These are phyloP conservation scores for Crenuchus spilurus DNA, from an alignment of 2,797 vertebrate species.

Conservation along the genomic window DNA sequence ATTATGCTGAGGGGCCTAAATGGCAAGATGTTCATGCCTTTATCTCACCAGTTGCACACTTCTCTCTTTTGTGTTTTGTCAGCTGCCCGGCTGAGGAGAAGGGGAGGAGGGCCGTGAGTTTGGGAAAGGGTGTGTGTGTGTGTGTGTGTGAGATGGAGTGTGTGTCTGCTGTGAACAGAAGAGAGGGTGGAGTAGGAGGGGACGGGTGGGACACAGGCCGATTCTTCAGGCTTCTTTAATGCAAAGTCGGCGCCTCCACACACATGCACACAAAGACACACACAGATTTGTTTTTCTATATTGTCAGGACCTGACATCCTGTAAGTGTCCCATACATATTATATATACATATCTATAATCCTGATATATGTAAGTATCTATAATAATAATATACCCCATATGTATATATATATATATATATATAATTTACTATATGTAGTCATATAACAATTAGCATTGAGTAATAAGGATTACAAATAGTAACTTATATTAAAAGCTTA, in stretches of 20 bases:
- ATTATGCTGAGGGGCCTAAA: constrained; percentile 73
- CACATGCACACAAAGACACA: background rate
- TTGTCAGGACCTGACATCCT: background rate
- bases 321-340: background rate
- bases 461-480: too few species aligned
- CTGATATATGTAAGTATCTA: too few species aligned
- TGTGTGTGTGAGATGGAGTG: constrained; percentile 28
- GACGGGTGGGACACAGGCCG: constrained; percentile 47
- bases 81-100: constrained; percentile 69
- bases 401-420: too few species aligned
- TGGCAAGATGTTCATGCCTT: constrained; percentile 77
- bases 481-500: too few species aligned
- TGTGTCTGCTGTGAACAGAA: constrained; percentile 42
- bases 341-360: too few species aligned
- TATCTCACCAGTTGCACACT: constrained; percentile 82
- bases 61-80: constrained; percentile 80
- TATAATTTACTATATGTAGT: too few species aligned
- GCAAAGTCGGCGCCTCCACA: constrained; percentile 47
- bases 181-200: constrained; percentile 30
- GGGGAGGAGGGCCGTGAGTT: constrained; percentile 46
- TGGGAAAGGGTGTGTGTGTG: constrained; percentile 34
- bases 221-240: constrained; percentile 48
- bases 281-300: background rate
- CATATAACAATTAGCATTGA: too few species aligned
- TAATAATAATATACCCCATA: too few species aligned